Evolutionary conservation across 2,113 vertebrate genomes (phyloP), one percentile per base, ranked within the genome.

Genomic region (Corydoras maculifer): DNA sequence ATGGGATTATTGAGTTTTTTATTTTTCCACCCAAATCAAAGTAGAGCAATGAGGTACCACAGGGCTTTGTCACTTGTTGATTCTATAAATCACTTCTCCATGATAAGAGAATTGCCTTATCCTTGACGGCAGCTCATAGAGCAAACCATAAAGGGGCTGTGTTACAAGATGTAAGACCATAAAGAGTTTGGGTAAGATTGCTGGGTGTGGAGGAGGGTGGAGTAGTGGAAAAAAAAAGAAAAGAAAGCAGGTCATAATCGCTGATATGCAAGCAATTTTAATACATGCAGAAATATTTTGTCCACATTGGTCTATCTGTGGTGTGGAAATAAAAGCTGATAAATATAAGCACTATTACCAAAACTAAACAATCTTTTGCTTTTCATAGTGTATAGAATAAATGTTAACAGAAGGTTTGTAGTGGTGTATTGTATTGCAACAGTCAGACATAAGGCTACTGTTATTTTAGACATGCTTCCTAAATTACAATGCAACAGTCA

Each of bases 31-130:
- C 53, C 4, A 55, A 78, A 79, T 82, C 79, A 84, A 81, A 85
- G 59, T 49, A 65, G 35, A 62, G 5, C 13, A 70, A 62, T 8
- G 49, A 78, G 75, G 82, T 71, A 50, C 57, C 76, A 64, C 77
- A 58, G 75, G 80, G 78, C 30, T 84, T 84, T 58, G 80, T 86
- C 86, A 43, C 35, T 43, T 43, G 35, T 43, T 43, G 35, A 43
- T 43, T 88, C 87, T 87, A 83, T 89, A 91, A 91, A 91, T 89
- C 90, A 87, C 77, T 78, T 69, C 76, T 86, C 70, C 76, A 79
- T 74, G 85, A 91, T 91, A 89, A 90, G 90, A 81, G 86, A 90
- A 92, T 88, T 86, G 81, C 87, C 83, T 87, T 91, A 89, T 88
- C 91, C 91, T 93, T 92, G 91, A 92, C 87, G 87, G 85, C 90